Evolutionary conservation across 2,797 vertebrate genomes (phyloP).

Genomic region (Rallus crepitans): DNA sequence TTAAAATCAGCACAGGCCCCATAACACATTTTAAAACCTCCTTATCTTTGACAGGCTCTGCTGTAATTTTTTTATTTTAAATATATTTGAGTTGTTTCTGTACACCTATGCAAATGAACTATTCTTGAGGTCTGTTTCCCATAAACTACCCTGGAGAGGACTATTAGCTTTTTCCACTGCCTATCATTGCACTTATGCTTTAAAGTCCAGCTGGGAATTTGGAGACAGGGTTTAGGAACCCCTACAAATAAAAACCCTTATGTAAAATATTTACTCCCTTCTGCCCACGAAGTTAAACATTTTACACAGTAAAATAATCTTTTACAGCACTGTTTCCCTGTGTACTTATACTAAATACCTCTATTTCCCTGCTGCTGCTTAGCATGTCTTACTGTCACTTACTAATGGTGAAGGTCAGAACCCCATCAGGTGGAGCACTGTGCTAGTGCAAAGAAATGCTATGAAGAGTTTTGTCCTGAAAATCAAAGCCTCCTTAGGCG

Average conservation of each 20-base stretch:
- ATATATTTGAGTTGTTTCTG: background rate
- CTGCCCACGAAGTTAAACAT: background rate
- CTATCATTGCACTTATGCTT: background rate
- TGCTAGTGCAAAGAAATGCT: background rate
- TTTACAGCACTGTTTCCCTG: background rate
- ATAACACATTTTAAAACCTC: background rate
- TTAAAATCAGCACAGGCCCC: background rate
- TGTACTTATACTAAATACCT: background rate
- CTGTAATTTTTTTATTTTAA: background rate
- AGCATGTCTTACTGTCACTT: background rate
- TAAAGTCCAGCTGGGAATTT: background rate
- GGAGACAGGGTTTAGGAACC: background rate
- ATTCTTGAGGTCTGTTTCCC: background rate
- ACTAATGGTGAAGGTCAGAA: background rate
- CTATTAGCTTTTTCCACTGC: background rate
- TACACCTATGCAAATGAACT: background rate
- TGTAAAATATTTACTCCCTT: background rate
- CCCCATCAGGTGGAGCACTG: background rate
- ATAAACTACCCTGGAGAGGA: background rate
- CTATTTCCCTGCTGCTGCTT: background rate
- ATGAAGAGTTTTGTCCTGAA: conserved; percentile 2
- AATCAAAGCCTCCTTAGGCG: background rate
- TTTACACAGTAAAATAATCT: too few relatives aligned
- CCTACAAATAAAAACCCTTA: background rate
- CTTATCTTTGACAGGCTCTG: background rate